Evolutionary conservation across 2,113 vertebrate genomes (phyloP).

Genomic region (Coturnix japonica): DNA sequence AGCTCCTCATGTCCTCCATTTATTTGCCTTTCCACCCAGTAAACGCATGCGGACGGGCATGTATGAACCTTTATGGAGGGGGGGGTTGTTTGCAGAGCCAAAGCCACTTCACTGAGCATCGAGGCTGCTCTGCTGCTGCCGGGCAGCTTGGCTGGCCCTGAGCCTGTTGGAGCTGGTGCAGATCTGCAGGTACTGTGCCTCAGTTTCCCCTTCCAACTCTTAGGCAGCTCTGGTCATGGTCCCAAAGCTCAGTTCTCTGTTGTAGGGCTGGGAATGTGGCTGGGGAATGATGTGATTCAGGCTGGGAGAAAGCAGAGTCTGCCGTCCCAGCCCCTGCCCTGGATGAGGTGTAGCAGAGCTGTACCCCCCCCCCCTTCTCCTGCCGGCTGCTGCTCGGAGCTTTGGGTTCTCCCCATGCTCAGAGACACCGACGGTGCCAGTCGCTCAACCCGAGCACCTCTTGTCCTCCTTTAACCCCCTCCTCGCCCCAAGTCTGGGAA

Average conservation of each 20-base stretch:
- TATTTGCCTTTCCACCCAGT: background rate
- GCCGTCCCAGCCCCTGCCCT: background rate
- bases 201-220: background rate
- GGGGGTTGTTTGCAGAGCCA: background rate
- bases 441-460: rapidly evolving
- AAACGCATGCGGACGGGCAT: rapidly evolving
- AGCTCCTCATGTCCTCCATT: background rate
- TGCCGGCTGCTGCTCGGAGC: background rate
- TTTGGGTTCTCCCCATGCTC: background rate
- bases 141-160: background rate
- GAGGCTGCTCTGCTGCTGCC: background rate
- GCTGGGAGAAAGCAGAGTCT: rapidly evolving
- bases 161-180: rapidly evolving
- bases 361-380: background rate
- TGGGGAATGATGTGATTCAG: background rate
- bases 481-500: background rate
- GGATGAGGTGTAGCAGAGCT: background rate
- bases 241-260: rapidly evolving
- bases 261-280: background rate
- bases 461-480: background rate
- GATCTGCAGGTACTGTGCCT: background rate
- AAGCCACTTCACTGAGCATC: background rate
- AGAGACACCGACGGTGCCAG: background rate
- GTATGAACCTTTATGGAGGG: background rate
- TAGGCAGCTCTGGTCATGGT: background rate